Evolutionary conservation across 2,888 invertebrate species (phyloP).

Genomic region (Aquatica leii): DNA sequence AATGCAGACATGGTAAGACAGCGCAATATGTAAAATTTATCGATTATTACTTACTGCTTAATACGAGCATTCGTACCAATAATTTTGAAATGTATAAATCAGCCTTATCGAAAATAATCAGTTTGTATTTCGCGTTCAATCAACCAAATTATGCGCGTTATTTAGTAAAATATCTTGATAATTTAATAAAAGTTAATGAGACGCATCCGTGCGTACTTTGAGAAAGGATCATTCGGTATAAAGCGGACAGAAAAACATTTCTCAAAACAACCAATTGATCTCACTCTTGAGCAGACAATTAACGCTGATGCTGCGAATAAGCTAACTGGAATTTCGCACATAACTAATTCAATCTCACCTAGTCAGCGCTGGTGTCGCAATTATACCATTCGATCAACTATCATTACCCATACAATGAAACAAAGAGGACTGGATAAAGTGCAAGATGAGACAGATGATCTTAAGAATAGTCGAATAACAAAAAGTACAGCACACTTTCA

Average conservation of each 20-base stretch:
- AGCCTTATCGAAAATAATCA: slow-evolving; percentile 1
- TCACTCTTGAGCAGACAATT: slow-evolving; percentile 10
- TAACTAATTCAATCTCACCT: slow-evolving; percentile 12
- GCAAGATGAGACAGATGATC: background rate
- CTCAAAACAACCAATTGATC: slow-evolving; percentile 5
- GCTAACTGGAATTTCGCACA: background rate
- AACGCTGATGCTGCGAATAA: slow-evolving; percentile 10
- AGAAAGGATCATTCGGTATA: background rate
- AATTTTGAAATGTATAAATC: slow-evolving; percentile 1
- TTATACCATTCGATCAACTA: no score
- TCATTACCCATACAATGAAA: background rate
- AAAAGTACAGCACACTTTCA: background rate
- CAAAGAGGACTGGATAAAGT: background rate
- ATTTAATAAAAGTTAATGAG: slow-evolving; percentile 6
- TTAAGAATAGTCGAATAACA: no score
- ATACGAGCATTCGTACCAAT: background rate
- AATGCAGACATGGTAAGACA: background rate
- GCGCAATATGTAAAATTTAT: slow-evolving; percentile 42
- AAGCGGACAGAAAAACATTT: slow-evolving; percentile 4
- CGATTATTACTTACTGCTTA: slow-evolving; percentile 1
- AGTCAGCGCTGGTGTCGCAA: slow-evolving; percentile 40
- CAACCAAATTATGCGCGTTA: slow-evolving; percentile 9
- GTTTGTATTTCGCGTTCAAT: slow-evolving; percentile 5
- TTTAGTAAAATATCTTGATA: background rate
- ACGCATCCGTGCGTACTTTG: background rate